Percentiles rank a stretch among this genome's conserved stretches.
Evolutionary conservation across 2,888 invertebrate species (phyloP).

Genomic region (Chromoteleia sp.): DNA sequence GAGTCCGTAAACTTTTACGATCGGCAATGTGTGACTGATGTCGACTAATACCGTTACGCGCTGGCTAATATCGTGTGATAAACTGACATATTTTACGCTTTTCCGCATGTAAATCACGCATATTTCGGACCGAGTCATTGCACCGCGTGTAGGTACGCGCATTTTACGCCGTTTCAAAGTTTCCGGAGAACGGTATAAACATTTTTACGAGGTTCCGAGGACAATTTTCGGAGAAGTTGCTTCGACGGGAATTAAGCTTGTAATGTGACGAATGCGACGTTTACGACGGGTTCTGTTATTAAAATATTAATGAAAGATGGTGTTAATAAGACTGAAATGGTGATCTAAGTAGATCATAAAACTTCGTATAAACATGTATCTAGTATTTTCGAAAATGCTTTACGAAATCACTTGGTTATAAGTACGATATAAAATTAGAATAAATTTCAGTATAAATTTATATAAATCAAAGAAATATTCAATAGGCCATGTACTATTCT

Average conservation of each 20-base stretch:
- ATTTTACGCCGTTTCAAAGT: conserved; percentile 41
- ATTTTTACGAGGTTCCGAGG: conserved; percentile 55
- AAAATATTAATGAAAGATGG: conserved; percentile 42
- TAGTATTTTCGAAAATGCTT: neutral
- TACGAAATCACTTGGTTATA: neutral
- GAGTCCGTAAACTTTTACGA: conserved; percentile 75
- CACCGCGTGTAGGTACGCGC: conserved; percentile 18
- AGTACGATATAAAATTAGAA: no score
- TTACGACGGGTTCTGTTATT: conserved; percentile 37
- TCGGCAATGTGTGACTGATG: conserved; percentile 68
- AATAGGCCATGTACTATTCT: no score
- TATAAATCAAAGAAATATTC: no score
- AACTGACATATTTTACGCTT: conserved; percentile 76
- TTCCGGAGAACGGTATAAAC: conserved; percentile 56
- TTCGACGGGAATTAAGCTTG: conserved; percentile 32
- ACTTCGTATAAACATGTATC: conserved; percentile 1
- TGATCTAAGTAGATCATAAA: conserved; percentile 15
- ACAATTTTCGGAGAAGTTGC: conserved; percentile 50
- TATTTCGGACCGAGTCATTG: conserved; percentile 57
- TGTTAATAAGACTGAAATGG: conserved; percentile 25
- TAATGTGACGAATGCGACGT: conserved; percentile 32
- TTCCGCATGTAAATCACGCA: conserved; percentile 73
- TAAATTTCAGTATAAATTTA: no score
- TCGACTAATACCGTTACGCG: conserved; percentile 64
- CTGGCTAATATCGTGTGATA: conserved; percentile 73